Base-by-base conservation (phyloP, 2,888 invertebrate genomes). In the Eupithecia dodoneata region DNA sequence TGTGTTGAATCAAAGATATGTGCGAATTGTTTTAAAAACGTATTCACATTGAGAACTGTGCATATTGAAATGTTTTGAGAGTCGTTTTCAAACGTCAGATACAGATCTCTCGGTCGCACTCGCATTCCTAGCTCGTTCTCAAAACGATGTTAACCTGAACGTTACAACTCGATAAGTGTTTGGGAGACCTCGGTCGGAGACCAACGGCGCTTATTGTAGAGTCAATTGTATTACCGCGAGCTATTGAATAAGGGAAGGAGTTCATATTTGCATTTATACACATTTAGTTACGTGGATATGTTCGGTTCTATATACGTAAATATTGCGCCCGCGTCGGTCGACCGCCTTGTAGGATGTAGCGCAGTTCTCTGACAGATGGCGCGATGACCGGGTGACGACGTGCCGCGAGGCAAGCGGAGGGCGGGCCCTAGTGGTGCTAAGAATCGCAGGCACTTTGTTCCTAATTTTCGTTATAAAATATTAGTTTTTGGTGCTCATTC, bases 401-500 rank as follows among this genome's bases (percentile, higher is more conserved):
- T 18, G n/a, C 15, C 30, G n/a, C 45, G 45, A 7, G 45, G 6
- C 45, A 7, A 6, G 4, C 45, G 45, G 45, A 45, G 13, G 30
- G 49, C 44, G 72, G 30, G 72, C 5, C n/a, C 83, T 85, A 88
- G 87, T 86, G 91, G 91, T 91, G 91, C 91, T 90, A 74, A 52
- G 18, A 18, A 67, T 75, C 67, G 65, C 63, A 77, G 87, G 87
- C 88, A 86, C 88, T 89, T 85, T 86, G 91, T 91, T 92, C 91
- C 92, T 91, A 91, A 83, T 85, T 87, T 87, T 84, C 80, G 83
- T 86, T 85, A 80, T 79, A 81, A 78, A 75, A 77, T 81, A 79
- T 84, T 80, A 52, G 74, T 79, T 84, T 87, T 87, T 87, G 92
- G 92, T 92, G 93, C 92, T 91, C 84, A 86, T 88, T 87, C 85